Percentiles rank a stretch among this genome's conserved stretches.
Evolutionary conservation across 1,140 invertebrate genomes (phyloP).

Genomic region (Agrilus planipennis): DNA sequence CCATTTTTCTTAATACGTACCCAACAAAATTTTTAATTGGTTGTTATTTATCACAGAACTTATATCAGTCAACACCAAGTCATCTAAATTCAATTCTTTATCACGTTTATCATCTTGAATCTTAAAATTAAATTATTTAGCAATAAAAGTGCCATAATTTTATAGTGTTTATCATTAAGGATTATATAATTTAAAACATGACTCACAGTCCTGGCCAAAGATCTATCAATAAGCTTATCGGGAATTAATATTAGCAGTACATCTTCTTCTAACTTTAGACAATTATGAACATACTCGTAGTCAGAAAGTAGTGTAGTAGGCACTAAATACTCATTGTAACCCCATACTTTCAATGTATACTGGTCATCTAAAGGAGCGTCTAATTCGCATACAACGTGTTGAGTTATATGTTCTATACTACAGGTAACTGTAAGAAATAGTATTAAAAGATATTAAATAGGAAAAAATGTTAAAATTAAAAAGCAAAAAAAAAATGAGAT

Average conservation of each 20-base stretch:
- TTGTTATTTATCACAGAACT: constrained; percentile 62
- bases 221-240: constrained; percentile 47
- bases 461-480: too few species aligned
- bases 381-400: constrained; percentile 72
- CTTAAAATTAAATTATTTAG: constrained; percentile 25
- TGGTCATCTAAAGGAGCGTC: constrained; percentile 39
- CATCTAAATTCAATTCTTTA: constrained; percentile 53
- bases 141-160: background rate
- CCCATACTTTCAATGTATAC: constrained; percentile 58
- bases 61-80: constrained; percentile 62
- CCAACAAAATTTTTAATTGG: constrained; percentile 64
- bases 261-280: constrained; percentile 87
- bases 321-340: constrained; percentile 68
- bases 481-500: too few species aligned
- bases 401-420: constrained; percentile 75
- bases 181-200: constrained; percentile 1
- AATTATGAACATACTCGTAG: constrained; percentile 88
- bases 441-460: too few species aligned
- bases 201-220: constrained; percentile 58
- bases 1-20: too few species aligned
- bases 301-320: constrained; percentile 58
- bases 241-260: constrained; percentile 66
- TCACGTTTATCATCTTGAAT: constrained; percentile 65
- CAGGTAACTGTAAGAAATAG: constrained; percentile 72
- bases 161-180: background rate